Percentiles rank a stretch among this genome's conserved stretches.
Evolutionary conservation across 2,113 vertebrate species (phyloP).

Genomic region (Chloropsis hardwickii): DNA sequence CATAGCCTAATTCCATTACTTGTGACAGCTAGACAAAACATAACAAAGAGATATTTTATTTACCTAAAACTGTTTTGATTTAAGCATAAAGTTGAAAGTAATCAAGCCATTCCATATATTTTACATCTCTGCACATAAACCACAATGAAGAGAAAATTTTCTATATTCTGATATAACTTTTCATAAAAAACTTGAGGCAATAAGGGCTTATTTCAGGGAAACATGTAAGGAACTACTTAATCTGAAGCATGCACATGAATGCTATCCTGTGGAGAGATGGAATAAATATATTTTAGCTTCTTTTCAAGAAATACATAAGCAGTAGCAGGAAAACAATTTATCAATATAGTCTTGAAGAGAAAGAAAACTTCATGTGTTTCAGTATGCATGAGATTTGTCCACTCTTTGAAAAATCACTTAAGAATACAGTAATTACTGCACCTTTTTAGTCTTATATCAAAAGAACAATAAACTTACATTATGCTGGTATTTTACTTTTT

Average conservation of each 20-base stretch:
- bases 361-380: not conserved
- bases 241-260: not conserved
- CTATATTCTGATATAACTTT: not conserved
- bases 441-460: not conserved
- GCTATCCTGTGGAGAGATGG: not conserved
- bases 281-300: not conserved
- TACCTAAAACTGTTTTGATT: not conserved
- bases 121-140: not conserved
- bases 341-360: not conserved
- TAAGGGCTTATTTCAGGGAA: not conserved
- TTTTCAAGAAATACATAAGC: not conserved
- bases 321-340: not conserved
- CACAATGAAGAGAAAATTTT: not conserved
- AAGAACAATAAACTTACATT: conserved; percentile 49
- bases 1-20: conserved; percentile 63
- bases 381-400: not conserved
- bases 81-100: not conserved
- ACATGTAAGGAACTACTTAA: not conserved
- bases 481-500: conserved; percentile 48
- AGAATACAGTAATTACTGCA: not conserved
- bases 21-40: conserved; percentile 72
- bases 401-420: not conserved
- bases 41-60: not conserved
- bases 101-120: not conserved
- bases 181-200: not conserved